phyloP scores from a whole-genome alignment of 2,113 vertebrate genomes.

The Cyprinus carpio region DNA sequence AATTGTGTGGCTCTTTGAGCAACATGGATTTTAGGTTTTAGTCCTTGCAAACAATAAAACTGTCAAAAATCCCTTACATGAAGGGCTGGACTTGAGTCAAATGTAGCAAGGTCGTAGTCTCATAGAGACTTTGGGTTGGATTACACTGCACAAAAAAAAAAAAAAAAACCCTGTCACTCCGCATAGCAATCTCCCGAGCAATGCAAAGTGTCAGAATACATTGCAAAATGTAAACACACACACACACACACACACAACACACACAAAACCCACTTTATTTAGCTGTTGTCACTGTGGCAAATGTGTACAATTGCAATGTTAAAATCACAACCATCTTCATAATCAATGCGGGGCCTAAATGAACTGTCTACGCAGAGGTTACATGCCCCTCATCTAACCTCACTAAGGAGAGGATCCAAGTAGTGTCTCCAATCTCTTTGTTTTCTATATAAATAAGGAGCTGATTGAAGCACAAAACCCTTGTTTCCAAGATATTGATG shows the following conservation, averaged over 20 bases:
- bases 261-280: no score
- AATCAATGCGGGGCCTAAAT: conserved; percentile 15
- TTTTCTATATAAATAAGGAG: conserved; percentile 82
- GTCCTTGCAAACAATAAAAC: no score
- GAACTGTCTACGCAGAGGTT: conserved; percentile 30
- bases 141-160: no score
- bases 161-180: no score
- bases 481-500: conserved; percentile 85
- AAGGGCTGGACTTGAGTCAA: no score
- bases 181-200: not conserved
- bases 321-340: not conserved
- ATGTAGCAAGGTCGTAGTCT: no score
- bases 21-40: no score
- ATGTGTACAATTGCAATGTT: not conserved
- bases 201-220: no score
- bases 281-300: not conserved
- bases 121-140: no score
- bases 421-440: conserved; percentile 75
- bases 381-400: conserved; percentile 31
- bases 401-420: conserved; percentile 57
- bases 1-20: not conserved
- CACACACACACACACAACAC: no score
- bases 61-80: no score
- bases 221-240: no score
- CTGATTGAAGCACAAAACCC: conserved; percentile 79